phyloP scores from a whole-genome alignment of 2,888 invertebrate species.

The Galerucella nymphaeae region DNA sequence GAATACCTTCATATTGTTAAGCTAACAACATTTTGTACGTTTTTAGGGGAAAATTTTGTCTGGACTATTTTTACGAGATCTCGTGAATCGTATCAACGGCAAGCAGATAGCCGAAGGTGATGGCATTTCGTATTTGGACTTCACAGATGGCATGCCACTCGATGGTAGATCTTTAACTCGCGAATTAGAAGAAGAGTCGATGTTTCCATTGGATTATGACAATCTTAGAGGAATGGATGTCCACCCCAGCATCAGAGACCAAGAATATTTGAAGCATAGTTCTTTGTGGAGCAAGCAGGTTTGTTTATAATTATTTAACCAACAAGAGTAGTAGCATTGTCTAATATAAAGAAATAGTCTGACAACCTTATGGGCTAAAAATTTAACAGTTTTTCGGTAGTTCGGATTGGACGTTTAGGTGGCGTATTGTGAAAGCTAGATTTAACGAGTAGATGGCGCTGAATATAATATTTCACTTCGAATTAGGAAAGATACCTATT shows the following conservation, averaged over 20 bases:
- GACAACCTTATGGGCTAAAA: too few relatives aligned
- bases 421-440: too few relatives aligned
- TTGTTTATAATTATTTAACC: background rate
- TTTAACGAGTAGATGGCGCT: too few relatives aligned
- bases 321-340: too few relatives aligned
- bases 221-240: constrained; percentile 69
- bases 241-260: constrained; percentile 85
- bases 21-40: background rate
- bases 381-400: too few relatives aligned
- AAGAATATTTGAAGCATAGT: constrained; percentile 88
- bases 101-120: constrained; percentile 75
- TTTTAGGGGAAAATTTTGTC: constrained; percentile 67
- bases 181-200: constrained; percentile 67
- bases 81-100: constrained; percentile 79
- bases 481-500: too few relatives aligned
- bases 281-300: constrained; percentile 73
- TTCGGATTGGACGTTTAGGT: too few relatives aligned
- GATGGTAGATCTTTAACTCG: constrained; percentile 56
- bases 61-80: constrained; percentile 79
- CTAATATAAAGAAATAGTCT: too few relatives aligned
- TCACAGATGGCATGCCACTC: constrained; percentile 66
- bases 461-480: too few relatives aligned
- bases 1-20: too few relatives aligned
- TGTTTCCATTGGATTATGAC: constrained; percentile 76
- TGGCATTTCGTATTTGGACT: constrained; percentile 71